These are phyloP conservation scores for Carpatolechia fugitivella DNA, from an alignment of 2,888 invertebrate species.

Conservation along the genomic window DNA sequence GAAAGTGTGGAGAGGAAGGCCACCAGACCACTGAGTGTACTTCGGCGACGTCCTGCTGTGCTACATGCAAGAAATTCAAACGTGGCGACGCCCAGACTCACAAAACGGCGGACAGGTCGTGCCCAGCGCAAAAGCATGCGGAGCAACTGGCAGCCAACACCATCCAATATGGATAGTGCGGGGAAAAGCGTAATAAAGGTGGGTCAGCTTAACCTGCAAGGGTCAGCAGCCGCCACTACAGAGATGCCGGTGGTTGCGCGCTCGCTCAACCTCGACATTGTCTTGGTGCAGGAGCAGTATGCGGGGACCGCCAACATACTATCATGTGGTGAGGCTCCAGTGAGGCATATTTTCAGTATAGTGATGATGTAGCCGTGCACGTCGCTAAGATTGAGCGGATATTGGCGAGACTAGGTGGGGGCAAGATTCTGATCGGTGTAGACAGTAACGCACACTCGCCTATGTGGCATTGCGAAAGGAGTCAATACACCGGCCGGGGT, in stretches of 20 bases:
- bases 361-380: neutral
- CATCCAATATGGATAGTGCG: neutral
- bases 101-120: slow-evolving; percentile 80
- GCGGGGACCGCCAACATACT: too few relatives aligned
- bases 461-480: neutral
- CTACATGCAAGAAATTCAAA: slow-evolving; percentile 28
- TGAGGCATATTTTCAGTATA: neutral
- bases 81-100: slow-evolving; percentile 16
- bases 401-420: neutral
- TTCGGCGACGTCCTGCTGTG: neutral
- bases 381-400: too few relatives aligned
- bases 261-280: neutral
- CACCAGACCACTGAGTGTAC: slow-evolving; percentile 22
- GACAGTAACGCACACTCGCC: neutral
- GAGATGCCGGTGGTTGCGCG: neutral
- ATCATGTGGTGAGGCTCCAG: too few relatives aligned
- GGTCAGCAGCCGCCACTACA: neutral
- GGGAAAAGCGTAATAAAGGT: neutral
- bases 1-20: slow-evolving; percentile 25
- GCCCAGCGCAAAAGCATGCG: slow-evolving; percentile 70
- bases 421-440: neutral
- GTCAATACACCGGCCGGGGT: neutral
- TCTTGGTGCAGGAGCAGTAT: too few relatives aligned
- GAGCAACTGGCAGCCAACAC: neutral
- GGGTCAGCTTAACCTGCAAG: neutral